A percentile compares a stretch with the other conserved stretches of the same genome.
These are phyloP conservation scores for Trachelipus rathkii DNA, from an alignment of 1,140 invertebrate genomes.

Conservation along the genomic window DNA sequence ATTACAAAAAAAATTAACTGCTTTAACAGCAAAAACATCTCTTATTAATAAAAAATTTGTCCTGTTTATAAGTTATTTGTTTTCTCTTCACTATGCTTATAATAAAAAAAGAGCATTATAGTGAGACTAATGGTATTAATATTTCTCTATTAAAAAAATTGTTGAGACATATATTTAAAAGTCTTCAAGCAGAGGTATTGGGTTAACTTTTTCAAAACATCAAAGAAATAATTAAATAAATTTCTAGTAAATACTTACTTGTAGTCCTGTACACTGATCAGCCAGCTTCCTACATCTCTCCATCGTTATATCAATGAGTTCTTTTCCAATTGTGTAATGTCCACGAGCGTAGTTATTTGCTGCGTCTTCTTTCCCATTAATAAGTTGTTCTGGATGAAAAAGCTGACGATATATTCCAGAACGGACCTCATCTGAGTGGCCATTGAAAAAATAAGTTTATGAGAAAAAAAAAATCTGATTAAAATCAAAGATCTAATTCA, in stretches of 20 bases:
- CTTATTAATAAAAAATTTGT: no score
- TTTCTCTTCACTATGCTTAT: no score
- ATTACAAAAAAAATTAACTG: conserved; percentile 43
- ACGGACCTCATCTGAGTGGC: conserved; percentile 60
- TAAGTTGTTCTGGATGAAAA: conserved; percentile 61
- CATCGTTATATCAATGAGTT: conserved; percentile 73
- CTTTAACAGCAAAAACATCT: neutral
- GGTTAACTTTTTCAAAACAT: no score
- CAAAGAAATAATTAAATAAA: neutral
- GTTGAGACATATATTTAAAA: no score
- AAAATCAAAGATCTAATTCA: no score
- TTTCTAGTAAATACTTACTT: conserved; percentile 49
- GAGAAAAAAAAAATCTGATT: neutral
- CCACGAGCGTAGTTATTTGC: conserved; percentile 80
- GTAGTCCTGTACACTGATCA: conserved; percentile 58
- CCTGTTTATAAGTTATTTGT: no score
- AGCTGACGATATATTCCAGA: conserved; percentile 61
- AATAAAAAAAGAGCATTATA: no score
- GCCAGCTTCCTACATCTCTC: conserved; percentile 62
- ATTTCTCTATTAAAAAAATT: no score
- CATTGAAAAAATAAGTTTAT: no score
- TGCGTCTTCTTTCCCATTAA: conserved; percentile 70
- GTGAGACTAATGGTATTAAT: no score
- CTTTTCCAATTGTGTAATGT: conserved; percentile 82
- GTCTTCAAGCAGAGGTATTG: no score